These are phyloP conservation scores for Lochmaea crataegi DNA, from an alignment of 2,888 invertebrate species.

Conservation along the genomic window DNA sequence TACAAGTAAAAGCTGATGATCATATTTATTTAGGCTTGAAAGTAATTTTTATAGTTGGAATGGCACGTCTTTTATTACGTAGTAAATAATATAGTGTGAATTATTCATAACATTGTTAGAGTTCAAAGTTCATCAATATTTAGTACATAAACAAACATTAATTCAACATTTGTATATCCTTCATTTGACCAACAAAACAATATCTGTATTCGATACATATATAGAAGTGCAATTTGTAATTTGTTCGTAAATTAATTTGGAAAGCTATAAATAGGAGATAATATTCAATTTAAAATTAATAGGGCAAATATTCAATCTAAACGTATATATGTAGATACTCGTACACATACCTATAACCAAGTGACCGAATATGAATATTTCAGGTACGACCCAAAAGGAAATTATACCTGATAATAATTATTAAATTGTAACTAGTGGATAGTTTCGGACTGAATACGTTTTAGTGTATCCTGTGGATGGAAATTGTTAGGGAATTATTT, in stretches of 20 bases:
- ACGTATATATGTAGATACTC: neutral
- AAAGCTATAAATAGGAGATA: neutral
- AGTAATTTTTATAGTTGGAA: no score
- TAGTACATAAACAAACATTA: no score
- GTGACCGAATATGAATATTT: constrained; percentile 20
- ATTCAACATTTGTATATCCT: no score
- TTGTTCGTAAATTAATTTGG: neutral
- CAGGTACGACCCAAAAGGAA: constrained; percentile 28
- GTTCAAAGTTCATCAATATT: no score
- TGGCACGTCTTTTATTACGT: no score
- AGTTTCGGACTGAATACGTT: constrained; percentile 18
- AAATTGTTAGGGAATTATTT: constrained; percentile 6
- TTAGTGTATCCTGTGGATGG: neutral
- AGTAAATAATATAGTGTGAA: no score
- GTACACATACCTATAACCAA: neutral
- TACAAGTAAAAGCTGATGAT: no score
- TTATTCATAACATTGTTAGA: no score
- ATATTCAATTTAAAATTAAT: constrained; percentile 17
- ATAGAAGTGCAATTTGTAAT: neutral
- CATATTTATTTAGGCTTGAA: no score
- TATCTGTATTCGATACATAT: neutral
- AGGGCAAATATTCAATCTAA: constrained; percentile 12
- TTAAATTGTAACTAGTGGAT: constrained; percentile 20
- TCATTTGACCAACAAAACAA: no score
- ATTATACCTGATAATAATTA: constrained; percentile 27